Conservation (phyloP, 1,140 invertebrate genomes). For the Oedothorax gibbosus region DNA sequence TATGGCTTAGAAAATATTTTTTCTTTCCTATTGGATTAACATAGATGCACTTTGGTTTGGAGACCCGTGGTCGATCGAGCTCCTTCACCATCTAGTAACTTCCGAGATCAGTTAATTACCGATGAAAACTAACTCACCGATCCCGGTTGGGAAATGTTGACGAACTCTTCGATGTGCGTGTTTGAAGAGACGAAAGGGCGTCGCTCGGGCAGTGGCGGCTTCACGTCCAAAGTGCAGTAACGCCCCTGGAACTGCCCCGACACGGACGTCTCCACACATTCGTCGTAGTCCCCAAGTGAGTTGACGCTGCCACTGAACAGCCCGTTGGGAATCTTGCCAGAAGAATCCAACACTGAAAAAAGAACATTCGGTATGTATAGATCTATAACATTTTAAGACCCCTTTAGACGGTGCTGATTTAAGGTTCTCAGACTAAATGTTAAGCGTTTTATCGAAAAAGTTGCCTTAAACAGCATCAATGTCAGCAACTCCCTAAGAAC, state of each 20-base stretch:
- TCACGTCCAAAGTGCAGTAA: conserved; percentile 14
- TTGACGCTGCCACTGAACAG: conserved; percentile 60
- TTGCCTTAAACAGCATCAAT: no score
- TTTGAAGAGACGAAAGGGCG: conserved; percentile 19
- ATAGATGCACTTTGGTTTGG: no score
- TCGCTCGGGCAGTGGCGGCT: conserved; percentile 20
- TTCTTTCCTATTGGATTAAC: no score
- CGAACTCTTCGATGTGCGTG: conserved; percentile 14
- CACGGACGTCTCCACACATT: conserved; percentile 58
- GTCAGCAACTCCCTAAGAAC: no score
- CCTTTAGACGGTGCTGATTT: no score
- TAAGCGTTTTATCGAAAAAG: no score
- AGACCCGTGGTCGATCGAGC: no score
- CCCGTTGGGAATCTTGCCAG: conserved; percentile 58
- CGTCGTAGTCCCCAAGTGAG: conserved; percentile 63
- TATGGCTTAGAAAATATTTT: no score
- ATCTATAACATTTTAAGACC: neutral
- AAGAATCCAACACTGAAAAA: conserved; percentile 63
- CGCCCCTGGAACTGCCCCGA: conserved; percentile 26
- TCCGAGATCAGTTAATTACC: no score
- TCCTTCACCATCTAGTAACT: no score
- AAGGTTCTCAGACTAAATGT: no score
- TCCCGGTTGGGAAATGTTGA: conserved; percentile 31
- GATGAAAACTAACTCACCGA: conserved; percentile 5
- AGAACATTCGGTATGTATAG: neutral